A percentile compares a stretch with the other conserved stretches of the same genome.
Evolutionary conservation across 2,113 vertebrate genomes (phyloP).

Genomic region (Toxotes chatareus): DNA sequence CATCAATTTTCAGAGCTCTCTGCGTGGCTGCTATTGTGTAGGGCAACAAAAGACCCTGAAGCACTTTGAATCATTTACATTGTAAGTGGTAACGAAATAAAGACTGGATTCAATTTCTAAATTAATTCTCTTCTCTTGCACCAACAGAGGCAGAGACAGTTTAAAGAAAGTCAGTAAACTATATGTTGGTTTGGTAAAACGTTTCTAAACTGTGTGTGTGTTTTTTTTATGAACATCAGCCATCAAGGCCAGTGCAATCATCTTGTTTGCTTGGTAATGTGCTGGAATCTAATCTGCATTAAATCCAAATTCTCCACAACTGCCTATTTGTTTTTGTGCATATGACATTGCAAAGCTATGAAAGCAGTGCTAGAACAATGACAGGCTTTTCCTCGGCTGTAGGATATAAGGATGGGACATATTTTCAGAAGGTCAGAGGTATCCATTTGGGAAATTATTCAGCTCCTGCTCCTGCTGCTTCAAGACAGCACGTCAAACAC

Average conservation of each 20-base stretch:
- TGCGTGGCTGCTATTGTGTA: conserved; percentile 34
- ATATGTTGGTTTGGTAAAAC: neutral
- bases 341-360: conserved; percentile 42
- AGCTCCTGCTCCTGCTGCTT: conserved; percentile 69
- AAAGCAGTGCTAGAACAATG: conserved; percentile 53
- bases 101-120: conserved; percentile 53
- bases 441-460: conserved; percentile 82
- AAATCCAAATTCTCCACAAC: conserved; percentile 27
- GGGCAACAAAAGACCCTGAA: conserved; percentile 55
- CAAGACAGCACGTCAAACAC: conserved; percentile 69
- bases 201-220: conserved; percentile 10
- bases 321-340: conserved; percentile 6
- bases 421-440: conserved; percentile 80
- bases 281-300: conserved; percentile 18
- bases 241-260: neutral
- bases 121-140: conserved; percentile 29
- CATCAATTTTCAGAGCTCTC: conserved; percentile 39
- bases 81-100: conserved; percentile 69
- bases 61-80: conserved; percentile 68
- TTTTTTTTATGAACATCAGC: conserved; percentile 7
- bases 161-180: conserved; percentile 29
- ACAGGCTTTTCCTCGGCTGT: conserved; percentile 54
- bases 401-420: conserved; percentile 63
- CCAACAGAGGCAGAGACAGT: conserved; percentile 24
- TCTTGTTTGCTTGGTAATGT: conserved; percentile 16